Evolutionary conservation across 53 echinoderm and acorn worm genomes (phyloP), one percentile per base, ranked within the genome.

Genomic region (Echinometra lucunter): DNA sequence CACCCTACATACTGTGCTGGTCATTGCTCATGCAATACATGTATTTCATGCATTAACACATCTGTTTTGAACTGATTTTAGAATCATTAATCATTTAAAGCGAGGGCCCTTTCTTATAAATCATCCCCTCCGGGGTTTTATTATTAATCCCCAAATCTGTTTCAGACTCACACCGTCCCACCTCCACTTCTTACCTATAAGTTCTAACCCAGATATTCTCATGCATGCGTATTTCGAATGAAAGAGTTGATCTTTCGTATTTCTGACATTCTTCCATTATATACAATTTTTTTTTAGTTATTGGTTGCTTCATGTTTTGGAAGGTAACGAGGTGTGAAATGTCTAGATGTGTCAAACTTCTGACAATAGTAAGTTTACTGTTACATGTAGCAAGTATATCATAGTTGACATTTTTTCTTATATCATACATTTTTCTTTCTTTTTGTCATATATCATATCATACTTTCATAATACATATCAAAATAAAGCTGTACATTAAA

Each of bases 221-320:
- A 30, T n/a, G n/a, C n/a, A n/a, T n/a, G n/a, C n/a, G n/a, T 49
- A 49, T 85, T 85, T 30, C 37, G 49, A 49, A 85, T 47, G n/a
- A 85, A 49, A 45, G 78, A 49, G 12, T 85, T 30, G 45, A 85
- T 85, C 85, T 49, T 47, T 85, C 53, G 49, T 85, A 2, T 49
- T 85, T 85, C 49, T 85, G 85, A 47, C 85, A 85, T 49, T 47
- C 44, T 21, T 44, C 1, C 81, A 81, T 44, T 81, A n/a, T n/a
- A n/a, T 81, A 3, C 6, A 81, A 21, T 1, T 1, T 12, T 81
- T 47, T 85, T 11, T 45, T 27, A 49, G 45, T 18, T 45, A 28
- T n/a, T 4, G 47, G 13, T 13, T 53, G 85, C 47, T 28, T 30
- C 47, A 12, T 25, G 47, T 85, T 6, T 53, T 49, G 85, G 49